Evolutionary conservation across 2,797 vertebrate genomes (phyloP).

Genomic region (Catamblyrhynchus diadema): DNA sequence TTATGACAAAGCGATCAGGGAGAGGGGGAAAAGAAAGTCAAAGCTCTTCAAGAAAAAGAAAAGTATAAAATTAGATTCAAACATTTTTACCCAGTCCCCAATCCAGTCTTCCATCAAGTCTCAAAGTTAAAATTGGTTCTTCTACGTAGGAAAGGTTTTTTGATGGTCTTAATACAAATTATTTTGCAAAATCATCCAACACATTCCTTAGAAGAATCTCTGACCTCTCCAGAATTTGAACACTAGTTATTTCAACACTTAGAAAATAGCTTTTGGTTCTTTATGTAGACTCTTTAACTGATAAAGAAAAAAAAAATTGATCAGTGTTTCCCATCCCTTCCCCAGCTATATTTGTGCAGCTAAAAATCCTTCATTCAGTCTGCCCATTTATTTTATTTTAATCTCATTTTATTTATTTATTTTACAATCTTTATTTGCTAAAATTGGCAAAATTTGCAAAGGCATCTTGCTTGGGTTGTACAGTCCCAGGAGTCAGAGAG

Average conservation of each 20-base stretch:
- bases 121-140: constrained; percentile 69
- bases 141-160: constrained; percentile 62
- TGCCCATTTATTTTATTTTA: constrained; percentile 36
- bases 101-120: constrained; percentile 62
- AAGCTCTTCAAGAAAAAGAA: constrained; percentile 74
- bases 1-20: constrained; percentile 73
- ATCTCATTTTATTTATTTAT: constrained; percentile 7
- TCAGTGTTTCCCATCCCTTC: constrained; percentile 75
- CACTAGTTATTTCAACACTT: constrained; percentile 65
- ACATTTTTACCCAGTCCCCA: constrained; percentile 69
- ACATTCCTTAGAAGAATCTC: constrained; percentile 56
- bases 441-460: constrained; percentile 99
- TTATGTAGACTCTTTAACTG: constrained; percentile 70
- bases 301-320: constrained; percentile 63
- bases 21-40: constrained; percentile 67
- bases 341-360: constrained; percentile 73
- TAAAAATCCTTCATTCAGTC: constrained; percentile 81
- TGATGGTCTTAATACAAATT: constrained; percentile 54
- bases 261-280: constrained; percentile 78
- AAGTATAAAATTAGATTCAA: constrained; percentile 80
- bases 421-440: constrained; percentile 88
- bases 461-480: constrained; percentile 95
- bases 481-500: constrained; percentile 79
- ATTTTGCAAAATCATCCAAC: constrained; percentile 53
- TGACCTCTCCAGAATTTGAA: constrained; percentile 62